phyloP scores from a whole-genome alignment of 2,797 vertebrate genomes.

The Neosilurus hyrtlii region DNA sequence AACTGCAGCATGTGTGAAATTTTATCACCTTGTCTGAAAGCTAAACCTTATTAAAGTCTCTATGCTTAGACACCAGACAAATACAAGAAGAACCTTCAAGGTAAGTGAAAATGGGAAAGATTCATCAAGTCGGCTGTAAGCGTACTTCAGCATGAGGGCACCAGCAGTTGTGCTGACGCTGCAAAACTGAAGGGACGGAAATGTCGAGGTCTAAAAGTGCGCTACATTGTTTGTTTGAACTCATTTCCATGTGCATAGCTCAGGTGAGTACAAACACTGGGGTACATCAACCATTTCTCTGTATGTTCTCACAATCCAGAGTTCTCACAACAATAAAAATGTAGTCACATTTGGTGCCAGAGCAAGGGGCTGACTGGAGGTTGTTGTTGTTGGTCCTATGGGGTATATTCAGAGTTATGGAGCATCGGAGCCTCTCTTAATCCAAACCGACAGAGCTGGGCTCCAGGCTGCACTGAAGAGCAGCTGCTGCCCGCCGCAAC shows the following conservation, averaged over 20 bases:
- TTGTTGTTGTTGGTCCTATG: conserved; percentile 22
- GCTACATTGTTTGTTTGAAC: conserved; percentile 12
- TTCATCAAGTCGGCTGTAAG: conserved; percentile 36
- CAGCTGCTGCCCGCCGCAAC: conserved; percentile 55
- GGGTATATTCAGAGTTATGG: conserved; percentile 51
- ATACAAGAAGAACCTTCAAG: conserved; percentile 18
- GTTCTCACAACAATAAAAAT: neutral
- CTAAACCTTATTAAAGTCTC: conserved; percentile 22
- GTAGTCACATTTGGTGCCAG: conserved; percentile 5
- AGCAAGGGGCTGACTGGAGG: conserved; percentile 19
- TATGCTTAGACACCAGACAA: conserved; percentile 33
- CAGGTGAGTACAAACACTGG: neutral
- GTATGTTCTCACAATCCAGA: conserved; percentile 20
- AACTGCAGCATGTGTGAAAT: neutral
- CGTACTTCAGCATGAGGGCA: conserved; percentile 8
- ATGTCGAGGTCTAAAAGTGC: neutral
- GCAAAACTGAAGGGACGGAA: conserved; percentile 30
- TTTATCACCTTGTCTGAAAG: conserved; percentile 18
- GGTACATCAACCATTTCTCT: neutral
- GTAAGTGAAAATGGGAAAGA: conserved; percentile 29
- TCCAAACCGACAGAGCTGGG: conserved; percentile 50
- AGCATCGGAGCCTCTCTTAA: conserved; percentile 46
- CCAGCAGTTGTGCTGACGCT: conserved; percentile 25
- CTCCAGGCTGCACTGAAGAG: conserved; percentile 42
- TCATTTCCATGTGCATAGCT: conserved; percentile 16